Evolutionary conservation across 2,888 invertebrate genomes (phyloP), one percentile per base, ranked within the genome.

Genomic region (Tetropium fuscum): DNA sequence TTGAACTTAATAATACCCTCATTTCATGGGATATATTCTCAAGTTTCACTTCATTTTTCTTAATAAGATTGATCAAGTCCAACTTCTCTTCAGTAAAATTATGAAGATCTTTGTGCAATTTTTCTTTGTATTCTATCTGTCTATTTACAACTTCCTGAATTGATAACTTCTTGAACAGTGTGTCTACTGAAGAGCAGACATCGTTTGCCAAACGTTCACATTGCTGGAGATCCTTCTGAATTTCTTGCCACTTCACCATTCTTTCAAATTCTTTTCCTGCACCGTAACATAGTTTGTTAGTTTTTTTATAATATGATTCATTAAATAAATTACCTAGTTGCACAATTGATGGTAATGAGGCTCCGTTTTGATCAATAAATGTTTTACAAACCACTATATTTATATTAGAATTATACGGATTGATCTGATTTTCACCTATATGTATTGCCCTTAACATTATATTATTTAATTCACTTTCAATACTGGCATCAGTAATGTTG

Each of bases 21-120:
- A 59, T 54, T 27, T 59, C 34, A 7, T 18, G 4, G 10, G 54
- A 53, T 41, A 54, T 43, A 19, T 54, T 16, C 38, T 54, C 48
- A 4, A 59, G 59, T 25, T 19, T n/a, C 1, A 3, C 25, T 6
- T 16, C 19, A 36, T 59, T 59, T 30, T 27, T 43, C 6, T 32
- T 34, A 11, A 54, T 10, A n/a, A 59, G 48, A 4, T 25, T 36
- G 19, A 49, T 43, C 11, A 54, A 18, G 47, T 54, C 54, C 16
- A 59, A 10, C 38, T 59, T 54, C n/a, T 49, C 43, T 36, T 40
- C 25, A 7, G 20, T 48, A 18, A 59, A 53, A 19, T 48, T 41
- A 38, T 54, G 53, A 44, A 49, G 8, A 13, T 18, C 10, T 20
- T 22, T 27, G 3, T 16, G 4, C n/a, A 38, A 10, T 40, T 22